Percentiles rank a stretch among this genome's conserved stretches.
These are phyloP conservation scores for Antigone vipio DNA, from an alignment of 2,113 vertebrate genomes.

Conservation along the genomic window DNA sequence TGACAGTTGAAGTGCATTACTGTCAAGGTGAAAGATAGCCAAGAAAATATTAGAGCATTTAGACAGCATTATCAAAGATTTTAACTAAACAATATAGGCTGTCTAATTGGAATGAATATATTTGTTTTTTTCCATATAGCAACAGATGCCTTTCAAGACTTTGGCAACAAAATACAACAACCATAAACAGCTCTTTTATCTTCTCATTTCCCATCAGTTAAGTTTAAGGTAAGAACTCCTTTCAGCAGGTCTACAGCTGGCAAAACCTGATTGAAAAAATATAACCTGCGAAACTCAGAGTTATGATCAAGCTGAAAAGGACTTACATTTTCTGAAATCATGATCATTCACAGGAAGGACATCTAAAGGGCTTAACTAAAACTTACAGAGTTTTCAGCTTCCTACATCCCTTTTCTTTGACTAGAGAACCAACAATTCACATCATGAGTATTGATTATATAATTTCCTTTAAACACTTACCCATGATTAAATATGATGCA, in stretches of 20 bases:
- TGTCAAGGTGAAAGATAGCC: background rate
- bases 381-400: background rate
- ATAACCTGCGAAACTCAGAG: background rate
- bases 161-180: background rate
- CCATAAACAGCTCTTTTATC: background rate
- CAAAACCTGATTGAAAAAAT: background rate
- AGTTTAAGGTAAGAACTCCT: background rate
- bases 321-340: background rate
- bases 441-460: background rate
- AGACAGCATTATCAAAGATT: background rate
- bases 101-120: background rate
- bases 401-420: background rate
- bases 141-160: background rate
- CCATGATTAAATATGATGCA: background rate
- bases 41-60: background rate
- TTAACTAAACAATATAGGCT: background rate
- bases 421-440: background rate
- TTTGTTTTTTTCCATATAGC: background rate
- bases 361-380: background rate
- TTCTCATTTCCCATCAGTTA: background rate
- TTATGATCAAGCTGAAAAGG: background rate
- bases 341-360: background rate
- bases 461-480: background rate
- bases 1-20: constrained; percentile 1
- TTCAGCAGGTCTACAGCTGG: background rate